These are phyloP conservation scores for Eristalis intricaria DNA, from an alignment of 2,888 invertebrate species.

Conservation along the genomic window DNA sequence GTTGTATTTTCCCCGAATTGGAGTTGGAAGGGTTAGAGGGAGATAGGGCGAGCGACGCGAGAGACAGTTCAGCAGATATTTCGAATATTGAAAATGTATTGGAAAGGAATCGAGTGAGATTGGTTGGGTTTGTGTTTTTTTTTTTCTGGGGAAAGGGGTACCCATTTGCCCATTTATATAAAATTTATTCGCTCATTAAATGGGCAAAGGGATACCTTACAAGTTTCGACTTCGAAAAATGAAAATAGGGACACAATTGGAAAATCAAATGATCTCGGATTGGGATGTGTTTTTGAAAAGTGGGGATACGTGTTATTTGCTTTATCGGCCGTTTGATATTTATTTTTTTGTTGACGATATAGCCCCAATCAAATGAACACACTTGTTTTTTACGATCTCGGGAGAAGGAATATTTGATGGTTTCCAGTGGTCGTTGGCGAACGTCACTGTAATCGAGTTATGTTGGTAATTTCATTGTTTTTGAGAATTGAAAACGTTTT, in stretches of 20 bases:
- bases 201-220: conserved; percentile 18
- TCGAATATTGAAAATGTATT: conserved; percentile 62
- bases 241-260: not conserved
- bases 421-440: not conserved
- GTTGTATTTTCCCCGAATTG: not conserved
- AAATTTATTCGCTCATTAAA: conserved; percentile 33
- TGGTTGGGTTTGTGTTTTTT: conserved; percentile 9
- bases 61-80: conserved; percentile 31
- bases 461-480: not conserved
- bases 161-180: conserved; percentile 8
- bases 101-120: conserved; percentile 36
- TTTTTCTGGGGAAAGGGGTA: not conserved
- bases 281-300: not conserved
- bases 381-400: not conserved
- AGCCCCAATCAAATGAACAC: not conserved
- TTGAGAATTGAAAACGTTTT: not conserved
- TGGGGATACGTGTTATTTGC: conserved; percentile 8
- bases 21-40: conserved; percentile 55
- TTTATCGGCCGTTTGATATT: not conserved
- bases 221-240: conserved; percentile 22
- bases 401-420: not conserved
- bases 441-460: not conserved
- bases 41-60: conserved; percentile 45
- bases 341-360: not conserved
- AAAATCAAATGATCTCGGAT: not conserved